These are phyloP conservation scores for Maniola hyperantus DNA, from an alignment of 2,888 invertebrate genomes.

Conservation along the genomic window DNA sequence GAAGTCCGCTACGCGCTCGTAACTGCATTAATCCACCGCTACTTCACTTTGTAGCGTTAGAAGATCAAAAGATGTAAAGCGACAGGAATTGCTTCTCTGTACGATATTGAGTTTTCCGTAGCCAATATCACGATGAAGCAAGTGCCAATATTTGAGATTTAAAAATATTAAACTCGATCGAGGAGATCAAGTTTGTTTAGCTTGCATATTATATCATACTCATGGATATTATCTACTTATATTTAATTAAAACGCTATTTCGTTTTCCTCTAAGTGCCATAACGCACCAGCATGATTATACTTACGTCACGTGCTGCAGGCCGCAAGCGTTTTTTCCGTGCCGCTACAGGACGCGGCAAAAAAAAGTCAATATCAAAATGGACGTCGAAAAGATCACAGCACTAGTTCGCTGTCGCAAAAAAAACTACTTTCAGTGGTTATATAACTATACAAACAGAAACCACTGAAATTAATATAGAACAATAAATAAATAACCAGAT, in stretches of 20 bases:
- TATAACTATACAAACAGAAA: not conserved
- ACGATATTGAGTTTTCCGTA: conserved; percentile 15
- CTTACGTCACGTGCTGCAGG: too few species aligned
- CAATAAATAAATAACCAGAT: too few species aligned
- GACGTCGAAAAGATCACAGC: too few species aligned
- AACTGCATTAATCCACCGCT: conserved; percentile 20
- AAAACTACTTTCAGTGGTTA: too few species aligned
- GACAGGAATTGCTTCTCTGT: conserved; percentile 7
- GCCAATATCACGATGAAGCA: conserved; percentile 6
- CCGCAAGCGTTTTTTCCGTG: too few species aligned
- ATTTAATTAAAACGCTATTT: too few species aligned
- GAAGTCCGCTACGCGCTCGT: not conserved
- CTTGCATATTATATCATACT: not conserved
- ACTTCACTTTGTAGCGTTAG: conserved; percentile 6
- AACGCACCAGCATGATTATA: too few species aligned
- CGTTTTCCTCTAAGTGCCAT: too few species aligned
- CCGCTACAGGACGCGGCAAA: too few species aligned
- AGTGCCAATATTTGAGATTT: conserved; percentile 10
- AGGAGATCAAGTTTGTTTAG: not conserved
- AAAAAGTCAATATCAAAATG: too few species aligned
- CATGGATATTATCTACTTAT: too few species aligned
- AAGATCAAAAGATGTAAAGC: conserved; percentile 17
- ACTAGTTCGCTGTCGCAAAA: too few species aligned
- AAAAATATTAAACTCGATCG: conserved; percentile 5
- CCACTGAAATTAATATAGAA: conserved; percentile 4